These are phyloP conservation scores for Drosophila persimilis DNA, from an alignment of 1,140 invertebrate species.

Conservation along the genomic window DNA sequence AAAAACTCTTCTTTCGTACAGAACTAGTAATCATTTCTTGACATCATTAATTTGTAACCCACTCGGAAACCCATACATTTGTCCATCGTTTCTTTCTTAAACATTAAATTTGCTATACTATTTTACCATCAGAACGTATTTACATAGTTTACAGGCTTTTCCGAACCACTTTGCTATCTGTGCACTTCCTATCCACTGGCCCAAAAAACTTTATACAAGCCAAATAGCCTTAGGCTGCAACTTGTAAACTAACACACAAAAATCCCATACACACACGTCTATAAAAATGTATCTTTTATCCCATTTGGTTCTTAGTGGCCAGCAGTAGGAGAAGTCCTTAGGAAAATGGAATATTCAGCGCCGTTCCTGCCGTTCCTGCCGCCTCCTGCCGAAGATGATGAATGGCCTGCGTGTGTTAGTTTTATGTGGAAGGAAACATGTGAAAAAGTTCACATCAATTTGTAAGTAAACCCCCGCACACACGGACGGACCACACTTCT, in stretches of 20 bases:
- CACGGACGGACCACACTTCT: not conserved
- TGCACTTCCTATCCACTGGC: conserved; percentile 25
- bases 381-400: conserved; percentile 65
- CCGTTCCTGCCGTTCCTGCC: not conserved
- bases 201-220: conserved; percentile 64
- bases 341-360: conserved; percentile 69
- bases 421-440: conserved; percentile 51
- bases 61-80: no score
- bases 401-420: conserved; percentile 61
- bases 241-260: conserved; percentile 64
- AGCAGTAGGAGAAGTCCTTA: not conserved
- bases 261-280: conserved; percentile 17
- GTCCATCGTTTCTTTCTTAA: no score
- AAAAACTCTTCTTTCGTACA: no score
- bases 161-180: conserved; percentile 36
- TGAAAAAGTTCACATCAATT: conserved; percentile 77
- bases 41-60: no score
- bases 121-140: no score
- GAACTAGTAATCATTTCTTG: no score
- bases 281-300: conserved; percentile 61
- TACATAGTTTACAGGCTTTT: not conserved
- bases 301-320: conserved; percentile 44
- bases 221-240: conserved; percentile 74
- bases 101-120: no score
- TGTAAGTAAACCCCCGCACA: conserved; percentile 44